Conservation (phyloP, 1,140 invertebrate species). For the Chlorops oryzae region DNA sequence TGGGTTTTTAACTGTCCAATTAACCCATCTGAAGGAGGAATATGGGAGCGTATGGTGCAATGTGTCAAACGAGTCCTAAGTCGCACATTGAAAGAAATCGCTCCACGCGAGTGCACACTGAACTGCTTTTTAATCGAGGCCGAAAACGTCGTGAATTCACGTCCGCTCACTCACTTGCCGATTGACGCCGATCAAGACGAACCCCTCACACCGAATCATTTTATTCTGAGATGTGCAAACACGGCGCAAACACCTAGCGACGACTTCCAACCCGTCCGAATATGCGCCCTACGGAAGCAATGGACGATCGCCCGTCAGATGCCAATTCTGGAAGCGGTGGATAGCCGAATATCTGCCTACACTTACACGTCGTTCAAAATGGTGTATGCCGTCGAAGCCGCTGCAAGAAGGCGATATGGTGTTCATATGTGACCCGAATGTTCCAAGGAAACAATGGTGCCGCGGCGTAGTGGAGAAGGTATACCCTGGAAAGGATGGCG, state of each 20-base stretch:
- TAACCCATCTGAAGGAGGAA: conserved; percentile 26
- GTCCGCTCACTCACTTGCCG: conserved; percentile 35
- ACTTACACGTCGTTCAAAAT: conserved; percentile 23
- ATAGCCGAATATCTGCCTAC: conserved; percentile 23
- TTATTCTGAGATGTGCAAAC: conserved; percentile 17
- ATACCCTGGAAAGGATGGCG: no score
- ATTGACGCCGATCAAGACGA: conserved; percentile 20
- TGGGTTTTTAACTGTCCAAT: conserved; percentile 33
- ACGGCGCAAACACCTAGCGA: conserved; percentile 8
- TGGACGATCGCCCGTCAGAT: conserved; percentile 27
- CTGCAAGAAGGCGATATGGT: conserved; percentile 29
- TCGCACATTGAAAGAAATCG: not conserved
- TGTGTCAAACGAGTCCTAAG: not conserved
- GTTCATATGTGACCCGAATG: conserved; percentile 21
- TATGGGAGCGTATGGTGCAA: conserved; percentile 22
- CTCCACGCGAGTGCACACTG: not conserved
- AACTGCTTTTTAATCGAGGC: conserved; percentile 26
- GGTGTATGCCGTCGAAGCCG: conserved; percentile 16
- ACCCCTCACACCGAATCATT: conserved; percentile 35
- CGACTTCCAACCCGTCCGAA: conserved; percentile 2
- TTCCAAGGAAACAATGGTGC: conserved; percentile 21
- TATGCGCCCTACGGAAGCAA: conserved; percentile 10
- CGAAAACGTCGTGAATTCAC: conserved; percentile 29
- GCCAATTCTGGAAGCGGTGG: conserved; percentile 30
- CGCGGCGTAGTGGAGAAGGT: not conserved